Evolutionary conservation across 2,888 invertebrate genomes (phyloP).

Genomic region (Masnerella sp.): DNA sequence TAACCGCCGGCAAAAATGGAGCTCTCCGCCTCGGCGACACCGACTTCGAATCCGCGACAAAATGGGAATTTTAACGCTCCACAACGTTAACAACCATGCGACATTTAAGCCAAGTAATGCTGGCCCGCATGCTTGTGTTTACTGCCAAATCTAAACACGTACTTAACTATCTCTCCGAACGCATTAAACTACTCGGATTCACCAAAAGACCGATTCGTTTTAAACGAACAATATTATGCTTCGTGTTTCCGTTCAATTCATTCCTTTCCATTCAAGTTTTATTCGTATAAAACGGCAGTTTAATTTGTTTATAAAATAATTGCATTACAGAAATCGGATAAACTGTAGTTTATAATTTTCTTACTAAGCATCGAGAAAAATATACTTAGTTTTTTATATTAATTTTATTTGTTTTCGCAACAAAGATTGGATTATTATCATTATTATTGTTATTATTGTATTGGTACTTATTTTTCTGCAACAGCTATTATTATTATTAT

Average conservation of each 20-base stretch:
- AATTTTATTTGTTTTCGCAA: too few relatives aligned
- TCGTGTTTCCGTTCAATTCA: conserved; percentile 41
- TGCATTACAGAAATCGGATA: conserved; percentile 33
- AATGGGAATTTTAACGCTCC: conserved; percentile 91
- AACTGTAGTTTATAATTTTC: conserved; percentile 18
- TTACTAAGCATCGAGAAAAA: neutral
- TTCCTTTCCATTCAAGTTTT: conserved; percentile 52
- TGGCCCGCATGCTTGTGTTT: conserved; percentile 17
- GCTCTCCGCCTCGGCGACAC: conserved; percentile 90
- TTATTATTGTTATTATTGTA: too few relatives aligned
- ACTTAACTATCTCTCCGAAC: conserved; percentile 53
- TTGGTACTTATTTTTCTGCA: neutral
- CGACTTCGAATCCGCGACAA: conserved; percentile 88
- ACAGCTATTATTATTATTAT: too few relatives aligned
- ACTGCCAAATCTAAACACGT: conserved; percentile 57
- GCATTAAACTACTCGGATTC: conserved; percentile 15
- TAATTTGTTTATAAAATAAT: conserved; percentile 47
- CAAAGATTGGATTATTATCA: too few relatives aligned
- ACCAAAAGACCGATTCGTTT: conserved; percentile 6
- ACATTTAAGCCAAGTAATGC: conserved; percentile 29
- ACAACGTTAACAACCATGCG: neutral
- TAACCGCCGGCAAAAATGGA: conserved; percentile 94
- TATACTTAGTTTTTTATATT: too few relatives aligned
- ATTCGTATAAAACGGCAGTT: conserved; percentile 42
- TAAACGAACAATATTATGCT: conserved; percentile 41